Evolutionary conservation across 2,888 invertebrate species (phyloP).

Genomic region (Drosophila atripex): DNA sequence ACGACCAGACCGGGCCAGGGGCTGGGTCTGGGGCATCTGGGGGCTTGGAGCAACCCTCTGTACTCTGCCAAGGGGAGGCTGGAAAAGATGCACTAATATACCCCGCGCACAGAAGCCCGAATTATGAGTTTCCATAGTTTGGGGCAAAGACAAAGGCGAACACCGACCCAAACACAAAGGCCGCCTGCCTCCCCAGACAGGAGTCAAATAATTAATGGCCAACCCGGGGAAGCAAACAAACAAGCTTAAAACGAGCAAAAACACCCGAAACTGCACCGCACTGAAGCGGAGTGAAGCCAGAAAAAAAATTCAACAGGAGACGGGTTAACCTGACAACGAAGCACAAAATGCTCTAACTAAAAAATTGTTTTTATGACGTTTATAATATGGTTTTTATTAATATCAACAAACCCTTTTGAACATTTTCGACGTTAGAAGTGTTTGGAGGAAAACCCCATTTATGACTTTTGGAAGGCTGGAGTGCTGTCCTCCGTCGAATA

Average conservation of each 20-base stretch:
- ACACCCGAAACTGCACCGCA: slow-evolving; percentile 40
- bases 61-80: background rate
- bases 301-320: slow-evolving; percentile 16
- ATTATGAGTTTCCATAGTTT: slow-evolving; percentile 66
- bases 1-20: background rate
- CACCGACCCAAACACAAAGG: slow-evolving; percentile 45
- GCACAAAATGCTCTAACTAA: slow-evolving; percentile 15
- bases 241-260: slow-evolving; percentile 57
- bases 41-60: background rate
- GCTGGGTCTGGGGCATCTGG: background rate
- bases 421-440: too few relatives aligned
- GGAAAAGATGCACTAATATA: slow-evolving; percentile 7
- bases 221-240: slow-evolving; percentile 39
- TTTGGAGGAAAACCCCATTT: background rate
- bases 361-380: background rate
- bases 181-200: slow-evolving; percentile 61
- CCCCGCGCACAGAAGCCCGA: slow-evolving; percentile 37
- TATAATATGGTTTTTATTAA: background rate
- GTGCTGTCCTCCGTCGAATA: background rate
- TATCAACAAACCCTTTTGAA: background rate
- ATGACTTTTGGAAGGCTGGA: too few relatives aligned
- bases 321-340: slow-evolving; percentile 8
- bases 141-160: slow-evolving; percentile 55
- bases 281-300: slow-evolving; percentile 18
- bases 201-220: slow-evolving; percentile 75